Conservation (phyloP, 2,888 invertebrate species). For the Thysanoteuthis rhombus region DNA sequence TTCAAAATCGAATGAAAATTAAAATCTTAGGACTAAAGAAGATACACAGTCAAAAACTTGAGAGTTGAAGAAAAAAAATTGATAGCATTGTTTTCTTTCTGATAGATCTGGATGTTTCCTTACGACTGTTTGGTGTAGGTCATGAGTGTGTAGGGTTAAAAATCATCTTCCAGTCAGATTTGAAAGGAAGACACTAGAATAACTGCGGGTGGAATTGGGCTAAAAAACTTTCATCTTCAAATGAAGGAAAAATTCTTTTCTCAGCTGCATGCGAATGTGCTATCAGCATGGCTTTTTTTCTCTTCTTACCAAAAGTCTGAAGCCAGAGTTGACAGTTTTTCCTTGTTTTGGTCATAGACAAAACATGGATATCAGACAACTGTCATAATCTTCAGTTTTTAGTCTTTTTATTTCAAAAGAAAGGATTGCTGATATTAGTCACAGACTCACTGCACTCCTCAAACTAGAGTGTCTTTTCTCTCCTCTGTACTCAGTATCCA, state of each 20-base stretch:
- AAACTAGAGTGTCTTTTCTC: too few species aligned
- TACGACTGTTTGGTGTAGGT: background rate
- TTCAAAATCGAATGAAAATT: background rate
- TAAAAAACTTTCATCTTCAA: background rate
- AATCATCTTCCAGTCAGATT: background rate
- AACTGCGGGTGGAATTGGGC: background rate
- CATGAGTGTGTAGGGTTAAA: background rate
- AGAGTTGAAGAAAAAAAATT: background rate
- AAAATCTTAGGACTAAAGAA: background rate
- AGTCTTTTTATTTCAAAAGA: background rate
- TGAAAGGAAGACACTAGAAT: background rate
- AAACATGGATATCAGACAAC: background rate
- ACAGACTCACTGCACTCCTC: background rate
- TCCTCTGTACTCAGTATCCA: background rate
- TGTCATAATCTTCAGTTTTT: background rate
- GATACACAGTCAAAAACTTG: background rate
- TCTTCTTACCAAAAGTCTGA: background rate
- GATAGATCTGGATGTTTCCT: background rate
- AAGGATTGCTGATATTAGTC: background rate
- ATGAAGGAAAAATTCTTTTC: background rate
- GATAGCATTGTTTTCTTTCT: background rate
- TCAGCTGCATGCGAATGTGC: too few species aligned
- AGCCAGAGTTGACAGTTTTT: background rate
- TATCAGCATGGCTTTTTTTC: too few species aligned
- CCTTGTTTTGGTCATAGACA: background rate